Conservation (phyloP, 2,888 invertebrate species). For the Sipunculus nudus region DNA sequence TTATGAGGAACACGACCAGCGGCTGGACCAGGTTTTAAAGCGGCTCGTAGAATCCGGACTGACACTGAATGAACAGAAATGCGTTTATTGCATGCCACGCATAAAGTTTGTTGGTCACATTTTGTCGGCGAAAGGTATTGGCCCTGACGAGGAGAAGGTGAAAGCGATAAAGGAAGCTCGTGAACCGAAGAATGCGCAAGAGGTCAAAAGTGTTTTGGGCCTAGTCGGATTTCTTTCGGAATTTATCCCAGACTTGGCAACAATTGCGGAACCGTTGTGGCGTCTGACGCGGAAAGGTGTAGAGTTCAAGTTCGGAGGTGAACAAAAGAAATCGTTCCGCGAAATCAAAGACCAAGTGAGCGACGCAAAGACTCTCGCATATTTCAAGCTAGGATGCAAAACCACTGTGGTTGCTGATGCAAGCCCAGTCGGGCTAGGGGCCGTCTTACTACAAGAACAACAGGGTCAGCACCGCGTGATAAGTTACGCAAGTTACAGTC, state of each 20-base stretch:
- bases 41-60: conserved; percentile 12
- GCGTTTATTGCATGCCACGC: background rate
- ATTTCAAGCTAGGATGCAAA: background rate
- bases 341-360: conserved; percentile 4
- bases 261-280: conserved; percentile 5
- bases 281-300: background rate
- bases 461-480: conserved; percentile 23
- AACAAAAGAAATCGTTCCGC: background rate
- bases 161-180: conserved; percentile 34
- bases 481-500: conserved; percentile 28
- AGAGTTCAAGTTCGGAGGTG: background rate
- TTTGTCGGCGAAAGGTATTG: conserved; percentile 1
- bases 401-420: conserved; percentile 29
- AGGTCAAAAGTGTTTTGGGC: conserved; percentile 45
- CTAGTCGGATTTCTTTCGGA: conserved; percentile 23
- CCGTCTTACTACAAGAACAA: conserved; percentile 29
- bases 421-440: conserved; percentile 27
- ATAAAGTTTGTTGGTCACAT: conserved; percentile 18
- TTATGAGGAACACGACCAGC: conserved; percentile 4
- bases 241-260: conserved; percentile 4
- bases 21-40: conserved; percentile 18
- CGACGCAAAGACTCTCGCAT: background rate
- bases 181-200: conserved; percentile 38
- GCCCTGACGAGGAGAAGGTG: conserved; percentile 2
- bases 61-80: conserved; percentile 4